Evolutionary conservation across 2,888 invertebrate species (phyloP).

Genomic region (Melipona bicolor): DNA sequence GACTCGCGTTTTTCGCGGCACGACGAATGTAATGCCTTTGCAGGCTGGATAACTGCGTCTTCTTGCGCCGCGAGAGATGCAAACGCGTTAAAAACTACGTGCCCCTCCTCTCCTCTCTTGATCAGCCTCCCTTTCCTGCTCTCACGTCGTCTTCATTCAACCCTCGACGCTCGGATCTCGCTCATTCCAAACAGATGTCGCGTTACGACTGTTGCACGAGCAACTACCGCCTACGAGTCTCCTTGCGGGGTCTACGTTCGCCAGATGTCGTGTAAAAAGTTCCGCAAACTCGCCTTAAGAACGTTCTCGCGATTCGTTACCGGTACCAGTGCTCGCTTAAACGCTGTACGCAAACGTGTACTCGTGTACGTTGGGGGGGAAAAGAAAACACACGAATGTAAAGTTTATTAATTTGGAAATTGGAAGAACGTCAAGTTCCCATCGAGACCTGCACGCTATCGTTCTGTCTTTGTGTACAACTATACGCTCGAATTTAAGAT

Average conservation of each 20-base stretch:
- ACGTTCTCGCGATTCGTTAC: constrained; percentile 20
- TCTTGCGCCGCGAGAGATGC: constrained; percentile 63
- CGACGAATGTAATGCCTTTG: constrained; percentile 55
- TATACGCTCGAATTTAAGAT: no score
- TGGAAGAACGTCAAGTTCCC: no score
- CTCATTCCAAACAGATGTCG: constrained; percentile 79
- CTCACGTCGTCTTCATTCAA: constrained; percentile 33
- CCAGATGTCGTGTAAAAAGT: constrained; percentile 75
- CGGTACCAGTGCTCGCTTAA: neutral
- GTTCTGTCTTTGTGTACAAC: no score
- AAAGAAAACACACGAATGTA: no score
- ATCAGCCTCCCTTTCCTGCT: neutral
- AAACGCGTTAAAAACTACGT: constrained; percentile 69
- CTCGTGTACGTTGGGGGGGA: neutral
- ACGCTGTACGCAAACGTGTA: neutral
- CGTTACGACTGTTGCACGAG: constrained; percentile 75
- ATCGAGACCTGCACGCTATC: no score
- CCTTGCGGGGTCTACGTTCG: constrained; percentile 51
- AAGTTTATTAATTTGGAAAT: no score
- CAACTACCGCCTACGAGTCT: constrained; percentile 66
- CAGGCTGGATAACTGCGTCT: constrained; percentile 70
- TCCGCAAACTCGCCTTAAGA: constrained; percentile 36
- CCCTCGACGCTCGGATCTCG: constrained; percentile 52
- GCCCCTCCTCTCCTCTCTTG: neutral
- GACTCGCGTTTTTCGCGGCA: constrained; percentile 29